These are phyloP conservation scores for Oasisia sp. DNA, from an alignment of 2,888 invertebrate genomes.

Conservation along the genomic window DNA sequence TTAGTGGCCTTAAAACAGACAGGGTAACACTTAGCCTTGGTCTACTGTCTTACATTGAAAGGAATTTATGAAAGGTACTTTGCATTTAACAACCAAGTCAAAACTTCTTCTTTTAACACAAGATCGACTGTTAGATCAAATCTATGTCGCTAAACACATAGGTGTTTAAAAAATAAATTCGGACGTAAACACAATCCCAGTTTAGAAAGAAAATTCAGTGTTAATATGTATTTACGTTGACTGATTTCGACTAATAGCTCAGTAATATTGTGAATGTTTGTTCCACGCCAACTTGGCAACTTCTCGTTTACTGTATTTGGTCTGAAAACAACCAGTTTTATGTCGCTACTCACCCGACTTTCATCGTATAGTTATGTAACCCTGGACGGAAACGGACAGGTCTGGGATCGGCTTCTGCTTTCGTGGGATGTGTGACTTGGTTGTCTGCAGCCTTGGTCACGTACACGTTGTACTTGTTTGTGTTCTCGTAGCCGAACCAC, in stretches of 20 bases:
- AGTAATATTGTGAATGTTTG: no score
- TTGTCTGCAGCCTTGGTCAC: conserved; percentile 44
- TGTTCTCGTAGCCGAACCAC: conserved; percentile 52
- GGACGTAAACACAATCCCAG: no score
- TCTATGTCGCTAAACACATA: no score
- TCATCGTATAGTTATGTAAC: conserved; percentile 40
- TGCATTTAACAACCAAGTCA: neutral
- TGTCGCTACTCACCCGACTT: conserved; percentile 41
- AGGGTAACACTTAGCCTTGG: neutral
- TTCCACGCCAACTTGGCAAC: neutral
- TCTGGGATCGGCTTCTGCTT: neutral
- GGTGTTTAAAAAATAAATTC: no score
- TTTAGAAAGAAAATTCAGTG: no score
- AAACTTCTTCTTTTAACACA: neutral
- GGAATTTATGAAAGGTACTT: neutral
- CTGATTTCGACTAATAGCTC: no score
- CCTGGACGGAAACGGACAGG: conserved; percentile 44
- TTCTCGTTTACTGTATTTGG: neutral
- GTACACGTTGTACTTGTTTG: conserved; percentile 48
- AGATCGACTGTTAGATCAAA: no score
- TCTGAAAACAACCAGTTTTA: neutral
- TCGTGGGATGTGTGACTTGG: neutral
- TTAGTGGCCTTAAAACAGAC: neutral
- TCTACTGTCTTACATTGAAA: neutral
- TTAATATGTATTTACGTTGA: no score